Conservation (phyloP, 2,113 vertebrate species). For the Nipponia nippon region DNA sequence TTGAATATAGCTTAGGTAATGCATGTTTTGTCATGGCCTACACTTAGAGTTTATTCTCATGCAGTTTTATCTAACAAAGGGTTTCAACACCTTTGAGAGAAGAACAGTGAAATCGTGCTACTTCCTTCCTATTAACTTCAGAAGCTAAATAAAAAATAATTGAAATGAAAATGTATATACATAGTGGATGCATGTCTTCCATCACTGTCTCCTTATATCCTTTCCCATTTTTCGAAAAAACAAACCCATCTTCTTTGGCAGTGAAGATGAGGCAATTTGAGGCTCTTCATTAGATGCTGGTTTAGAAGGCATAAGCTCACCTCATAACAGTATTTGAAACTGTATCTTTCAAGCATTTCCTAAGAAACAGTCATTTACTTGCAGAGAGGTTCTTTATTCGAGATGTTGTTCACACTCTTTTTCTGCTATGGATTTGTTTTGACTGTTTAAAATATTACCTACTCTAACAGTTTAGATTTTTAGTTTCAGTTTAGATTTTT, state of each 20-base stretch:
- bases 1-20: neutral
- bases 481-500: neutral
- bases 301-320: neutral
- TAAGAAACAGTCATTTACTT: neutral
- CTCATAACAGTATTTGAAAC: neutral
- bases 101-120: neutral
- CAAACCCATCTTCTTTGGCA: neutral
- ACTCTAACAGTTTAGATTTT: neutral
- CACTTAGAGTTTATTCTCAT: neutral
- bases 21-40: accelerated
- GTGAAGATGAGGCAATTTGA: neutral
- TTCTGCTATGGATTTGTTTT: neutral
- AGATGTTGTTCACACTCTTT: neutral
- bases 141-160: neutral
- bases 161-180: neutral
- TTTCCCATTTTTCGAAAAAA: neutral
- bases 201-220: neutral
- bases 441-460: neutral
- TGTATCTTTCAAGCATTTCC: neutral
- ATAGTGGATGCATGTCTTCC: neutral
- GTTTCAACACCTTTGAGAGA: neutral
- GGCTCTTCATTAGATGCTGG: neutral
- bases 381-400: neutral
- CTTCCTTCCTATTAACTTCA: neutral
- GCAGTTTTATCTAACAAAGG: neutral